phyloP scores from a whole-genome alignment of 1,140 invertebrate genomes.

The Rhopalosiphum padi region DNA sequence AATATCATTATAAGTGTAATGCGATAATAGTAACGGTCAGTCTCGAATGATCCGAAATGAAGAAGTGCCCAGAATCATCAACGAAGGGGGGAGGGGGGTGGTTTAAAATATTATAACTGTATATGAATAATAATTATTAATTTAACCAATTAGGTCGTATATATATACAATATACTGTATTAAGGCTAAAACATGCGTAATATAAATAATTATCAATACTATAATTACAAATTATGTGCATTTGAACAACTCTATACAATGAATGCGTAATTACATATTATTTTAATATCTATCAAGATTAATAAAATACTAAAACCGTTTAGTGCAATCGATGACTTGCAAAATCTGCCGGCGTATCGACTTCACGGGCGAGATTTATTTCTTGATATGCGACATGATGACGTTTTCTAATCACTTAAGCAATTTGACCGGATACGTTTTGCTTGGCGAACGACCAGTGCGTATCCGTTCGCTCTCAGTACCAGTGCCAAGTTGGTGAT shows the following conservation, averaged over 20 bases:
- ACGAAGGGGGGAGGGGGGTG: too few species aligned
- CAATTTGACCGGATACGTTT: not conserved
- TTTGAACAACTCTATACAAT: not conserved
- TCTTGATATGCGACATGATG: not conserved
- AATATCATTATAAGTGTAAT: not conserved
- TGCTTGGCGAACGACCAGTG: not conserved
- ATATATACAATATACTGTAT: too few species aligned
- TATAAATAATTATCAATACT: not conserved
- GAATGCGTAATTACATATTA: not conserved
- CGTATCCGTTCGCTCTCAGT: not conserved
- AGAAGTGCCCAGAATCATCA: not conserved
- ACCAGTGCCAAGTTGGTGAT: not conserved
- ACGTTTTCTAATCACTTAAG: not conserved
- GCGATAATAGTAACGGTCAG: not conserved
- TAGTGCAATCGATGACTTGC: too few species aligned
- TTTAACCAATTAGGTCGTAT: not conserved
- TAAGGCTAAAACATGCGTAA: not conserved
- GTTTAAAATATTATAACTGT: not conserved
- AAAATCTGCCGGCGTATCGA: not conserved
- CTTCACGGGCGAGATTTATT: not conserved
- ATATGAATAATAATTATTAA: not conserved
- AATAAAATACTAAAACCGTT: not conserved
- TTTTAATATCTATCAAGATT: not conserved
- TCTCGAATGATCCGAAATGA: not conserved
- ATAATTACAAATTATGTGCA: not conserved